Evolutionary conservation across 2,888 invertebrate species (phyloP), one percentile per base, ranked within the genome.

Genomic region (Norana najaformis): DNA sequence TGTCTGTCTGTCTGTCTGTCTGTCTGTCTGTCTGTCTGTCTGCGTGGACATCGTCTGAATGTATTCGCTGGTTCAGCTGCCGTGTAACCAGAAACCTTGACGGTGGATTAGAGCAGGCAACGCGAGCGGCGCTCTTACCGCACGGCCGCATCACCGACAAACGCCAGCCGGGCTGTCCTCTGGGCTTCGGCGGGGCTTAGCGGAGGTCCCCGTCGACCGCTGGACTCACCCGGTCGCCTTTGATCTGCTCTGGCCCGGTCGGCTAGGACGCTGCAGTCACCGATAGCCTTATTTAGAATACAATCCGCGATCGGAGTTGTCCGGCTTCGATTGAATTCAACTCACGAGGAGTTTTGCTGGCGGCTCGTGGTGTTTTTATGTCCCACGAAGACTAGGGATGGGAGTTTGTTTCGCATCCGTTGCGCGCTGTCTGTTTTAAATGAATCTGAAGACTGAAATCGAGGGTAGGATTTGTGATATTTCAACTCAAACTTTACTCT

Each of bases 281-380:
- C 69, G 69, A 69, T n/a, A 13, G 69, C 69, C 69, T 69, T n/a
- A 69, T 69, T 69, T 69, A n/a, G 69, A 69, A 69, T 69, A 69
- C 69, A 69, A 69, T 69, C 69, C 69, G 30, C n/a, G 69, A 11
- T 1, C 13, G 69, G 69, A 69, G 69, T 69, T n/a, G 69, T 3
- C 2, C 30, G n/a, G 30, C 30, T n/a, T 69, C 30, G 13, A 8
- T 69, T n/a, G 69, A 69, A 69, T 69, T 69, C 69, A 69, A n/a
- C 69, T 69, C 69, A 69, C 69, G 69, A 30, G 18, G 41, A 11
- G 16, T 30, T 30, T 4, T 1, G n/a, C 69, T 16, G 69, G n/a
- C n/a, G n/a, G n/a, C n/a, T n/a, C n/a, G n/a, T n/a, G n/a, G n/a
- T n/a, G n/a, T n/a, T n/a, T n/a, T n/a, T n/a, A n/a, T n/a, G n/a